phyloP scores from a whole-genome alignment of 2,888 invertebrate species.

The Balanococcus diminutus region DNA sequence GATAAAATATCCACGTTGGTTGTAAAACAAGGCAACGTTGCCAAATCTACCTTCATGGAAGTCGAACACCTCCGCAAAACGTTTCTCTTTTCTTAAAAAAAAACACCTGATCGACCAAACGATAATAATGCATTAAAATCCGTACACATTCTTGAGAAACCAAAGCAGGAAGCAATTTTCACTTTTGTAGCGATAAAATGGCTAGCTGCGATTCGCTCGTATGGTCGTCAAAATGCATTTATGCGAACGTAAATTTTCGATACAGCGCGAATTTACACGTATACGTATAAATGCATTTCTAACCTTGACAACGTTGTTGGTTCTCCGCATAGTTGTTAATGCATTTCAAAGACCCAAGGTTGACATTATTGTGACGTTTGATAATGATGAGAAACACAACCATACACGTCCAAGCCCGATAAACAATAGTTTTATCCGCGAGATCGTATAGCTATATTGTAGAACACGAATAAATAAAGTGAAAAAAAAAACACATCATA shows the following conservation, averaged over 20 bases:
- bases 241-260: background rate
- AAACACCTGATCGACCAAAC: background rate
- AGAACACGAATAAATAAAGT: background rate
- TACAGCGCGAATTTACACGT: background rate
- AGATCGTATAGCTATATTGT: background rate
- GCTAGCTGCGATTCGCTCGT: background rate
- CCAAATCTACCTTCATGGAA: background rate
- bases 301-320: conserved; percentile 20
- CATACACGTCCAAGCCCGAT: background rate
- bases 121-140: background rate
- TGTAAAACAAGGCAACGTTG: background rate
- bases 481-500: background rate
- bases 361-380: conserved; percentile 5
- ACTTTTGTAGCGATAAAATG: background rate
- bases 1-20: background rate
- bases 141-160: background rate
- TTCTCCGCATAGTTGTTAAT: conserved; percentile 28
- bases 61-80: background rate
- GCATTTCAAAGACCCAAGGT: conserved; percentile 8
- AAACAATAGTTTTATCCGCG: background rate
- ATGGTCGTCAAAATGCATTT: too few relatives aligned
- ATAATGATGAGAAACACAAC: background rate
- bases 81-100: background rate
- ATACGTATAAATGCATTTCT: background rate
- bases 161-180: background rate